Evolutionary conservation across 92 coral and sea anemone species (phyloP), one percentile per base, ranked within the genome.

Genomic region (Porites rus): DNA sequence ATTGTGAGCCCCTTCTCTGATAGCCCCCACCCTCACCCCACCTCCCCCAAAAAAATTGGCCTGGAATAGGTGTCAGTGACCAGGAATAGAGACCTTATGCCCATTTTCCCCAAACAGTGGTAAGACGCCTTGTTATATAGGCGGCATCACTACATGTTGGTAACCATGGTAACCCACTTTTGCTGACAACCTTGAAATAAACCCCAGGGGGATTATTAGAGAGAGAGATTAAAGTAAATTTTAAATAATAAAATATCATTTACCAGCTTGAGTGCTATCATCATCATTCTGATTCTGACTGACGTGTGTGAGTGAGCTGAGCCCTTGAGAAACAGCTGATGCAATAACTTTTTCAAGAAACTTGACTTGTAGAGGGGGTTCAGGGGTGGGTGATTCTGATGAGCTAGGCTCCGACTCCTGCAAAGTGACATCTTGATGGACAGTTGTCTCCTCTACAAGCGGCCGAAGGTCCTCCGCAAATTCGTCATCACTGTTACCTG

Each of bases 401-500:
- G 24, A 6, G 16, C 70, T 81, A 13, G 20, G 10, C 31, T 54
- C 77, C 18, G 73, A 79, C 6, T 74, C 87, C 51, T 51, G 72
- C 51, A 74, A 73, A 51, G 72, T 22, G 38, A 14, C 22, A 13
- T 62, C 78, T 71, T 72, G 64, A 52, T 83, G 18, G 62, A 50
- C 70, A 28, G 58, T 8, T 58, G 79, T 12, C 4, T 72, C 70
- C 60, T 72, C 74, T 14, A 72, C 53, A 61, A 24, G 82, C 52
- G 94, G 98, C 65, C 88, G 74, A 58, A 87, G 86, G 24, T 87
- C 83, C 73, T 78, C 91, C 10, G 98, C 78, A 81, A 94, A 94
- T 75, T 94, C 98, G 53, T 94, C 98, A 60, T 94, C 98, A 59
- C 98, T 94, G 87, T 94, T 95, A 14, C 79, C 88, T 84, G 80